Evolutionary conservation across 2,888 invertebrate species (phyloP), one percentile per base, ranked within the genome.

Genomic region (Bellardia bayeri): DNA sequence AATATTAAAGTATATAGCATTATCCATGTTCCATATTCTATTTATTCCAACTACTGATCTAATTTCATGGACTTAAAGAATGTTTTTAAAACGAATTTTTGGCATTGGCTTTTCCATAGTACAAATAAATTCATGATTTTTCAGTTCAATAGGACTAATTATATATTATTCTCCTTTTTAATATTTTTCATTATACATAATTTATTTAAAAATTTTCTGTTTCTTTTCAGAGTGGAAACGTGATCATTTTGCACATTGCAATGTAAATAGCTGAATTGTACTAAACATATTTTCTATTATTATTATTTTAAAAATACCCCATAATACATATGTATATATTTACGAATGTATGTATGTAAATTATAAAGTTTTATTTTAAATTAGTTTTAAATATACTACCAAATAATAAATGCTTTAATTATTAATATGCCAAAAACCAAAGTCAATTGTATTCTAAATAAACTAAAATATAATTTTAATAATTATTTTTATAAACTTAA

Each of bases 161-260:
- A 37, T 0, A 37, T 37, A 6, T 6, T 37, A 6, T 37, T 37
- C 37, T n/a, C n/a, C n/a, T 51, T n/a, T 58, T 58, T n/a, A 0
- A 64, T 11, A 56, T 37, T 54, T n/a, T 75, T 45, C 33, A 76
- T 51, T 3, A 23, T n/a, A n/a, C n/a, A n/a, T 78, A 49, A 63
- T 68, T 81, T 2, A 14, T 82, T 75, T 33, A 42, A 40, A 2
- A 45, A 54, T 88, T 80, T 58, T 8, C 13, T 83, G 87, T 87
- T 72, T 49, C 42, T 74, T 89, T 88, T 51, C 88, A 92, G 92
- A 90, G 82, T 92, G 92, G 92, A 91, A 91, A 80, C 88, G 87
- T 56, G 92, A 92, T 79, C 90, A 89, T 75, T 89, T 91, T 14
- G 91, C 90, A 63, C 92, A 92, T 40, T 92, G 92, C 85, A 92